Evolutionary conservation across 2,888 invertebrate genomes (phyloP).

Genomic region (Melolontha melolontha): DNA sequence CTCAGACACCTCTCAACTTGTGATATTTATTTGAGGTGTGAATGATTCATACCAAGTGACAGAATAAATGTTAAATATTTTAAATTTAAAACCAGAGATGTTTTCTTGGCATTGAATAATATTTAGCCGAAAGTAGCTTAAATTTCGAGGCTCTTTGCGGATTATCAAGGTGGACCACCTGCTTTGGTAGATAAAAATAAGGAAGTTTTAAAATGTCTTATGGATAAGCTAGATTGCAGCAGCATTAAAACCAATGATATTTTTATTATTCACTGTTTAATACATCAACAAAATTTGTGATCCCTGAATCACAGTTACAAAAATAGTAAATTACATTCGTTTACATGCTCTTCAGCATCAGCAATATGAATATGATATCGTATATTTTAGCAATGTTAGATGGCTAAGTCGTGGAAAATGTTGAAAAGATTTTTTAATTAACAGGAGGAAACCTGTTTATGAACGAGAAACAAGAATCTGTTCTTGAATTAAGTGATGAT

Average conservation of each 20-base stretch:
- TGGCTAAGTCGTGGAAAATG: too few species aligned
- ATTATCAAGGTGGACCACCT: slow-evolving; percentile 24
- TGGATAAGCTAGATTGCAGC: background rate
- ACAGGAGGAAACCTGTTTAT: too few species aligned
- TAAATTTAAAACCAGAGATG: slow-evolving; percentile 24
- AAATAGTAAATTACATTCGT: slow-evolving; percentile 6
- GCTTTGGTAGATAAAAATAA: background rate
- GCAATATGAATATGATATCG: background rate
- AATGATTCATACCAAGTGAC: too few species aligned
- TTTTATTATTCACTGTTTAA: slow-evolving; percentile 19
- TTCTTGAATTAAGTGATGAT: too few species aligned
- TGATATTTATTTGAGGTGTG: too few species aligned
- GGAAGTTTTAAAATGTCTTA: slow-evolving; percentile 1
- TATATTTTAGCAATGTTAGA: too few species aligned
- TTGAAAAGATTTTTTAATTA: too few species aligned
- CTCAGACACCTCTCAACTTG: too few species aligned
- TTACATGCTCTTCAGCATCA: slow-evolving; percentile 4
- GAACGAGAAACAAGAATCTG: too few species aligned
- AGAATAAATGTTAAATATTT: too few species aligned
- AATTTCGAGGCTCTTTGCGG: slow-evolving; percentile 14
- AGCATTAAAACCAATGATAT: slow-evolving; percentile 5
- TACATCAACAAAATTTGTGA: slow-evolving; percentile 3
- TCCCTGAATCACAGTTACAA: background rate
- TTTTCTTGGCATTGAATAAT: slow-evolving; percentile 31
- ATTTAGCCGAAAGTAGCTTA: slow-evolving; percentile 25